A percentile compares a stretch with the other conserved stretches of the same genome.
Conservation (phyloP, 2,888 invertebrate genomes). For the Ochropleura plecta region DNA sequence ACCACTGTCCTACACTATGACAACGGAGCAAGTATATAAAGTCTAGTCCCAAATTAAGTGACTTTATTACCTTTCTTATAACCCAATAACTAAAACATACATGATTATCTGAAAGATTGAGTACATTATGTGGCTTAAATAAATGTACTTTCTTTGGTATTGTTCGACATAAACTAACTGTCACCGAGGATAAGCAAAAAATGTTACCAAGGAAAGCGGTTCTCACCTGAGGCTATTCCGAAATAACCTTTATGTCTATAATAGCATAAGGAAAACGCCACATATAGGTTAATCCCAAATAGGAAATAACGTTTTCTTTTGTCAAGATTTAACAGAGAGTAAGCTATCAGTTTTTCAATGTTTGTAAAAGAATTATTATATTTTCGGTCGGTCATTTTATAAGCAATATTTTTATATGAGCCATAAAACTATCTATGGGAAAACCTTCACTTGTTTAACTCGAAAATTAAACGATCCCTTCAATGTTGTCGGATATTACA, state of each 20-base stretch:
- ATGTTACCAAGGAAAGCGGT: neutral
- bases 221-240: constrained; percentile 3
- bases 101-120: neutral
- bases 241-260: constrained; percentile 11
- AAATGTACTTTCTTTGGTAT: neutral
- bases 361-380: constrained; percentile 11
- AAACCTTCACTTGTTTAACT: constrained; percentile 42
- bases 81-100: neutral
- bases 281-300: constrained; percentile 39
- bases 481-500: constrained; percentile 45
- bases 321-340: constrained; percentile 36
- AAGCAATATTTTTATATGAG: constrained; percentile 39
- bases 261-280: constrained; percentile 15
- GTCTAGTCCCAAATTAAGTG: neutral
- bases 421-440: constrained; percentile 46
- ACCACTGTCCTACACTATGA: neutral
- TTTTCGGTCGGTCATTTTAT: constrained; percentile 25
- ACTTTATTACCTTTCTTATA: neutral
- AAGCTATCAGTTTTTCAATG: constrained; percentile 36
- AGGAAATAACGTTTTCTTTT: constrained; percentile 38
- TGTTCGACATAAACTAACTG: neutral
- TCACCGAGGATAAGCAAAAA: neutral
- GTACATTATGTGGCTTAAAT: neutral
- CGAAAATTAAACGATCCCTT: constrained; percentile 48
- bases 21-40: neutral